Base-by-base conservation (phyloP, 2,113 vertebrate genomes). In the Noturus placidus region DNA sequence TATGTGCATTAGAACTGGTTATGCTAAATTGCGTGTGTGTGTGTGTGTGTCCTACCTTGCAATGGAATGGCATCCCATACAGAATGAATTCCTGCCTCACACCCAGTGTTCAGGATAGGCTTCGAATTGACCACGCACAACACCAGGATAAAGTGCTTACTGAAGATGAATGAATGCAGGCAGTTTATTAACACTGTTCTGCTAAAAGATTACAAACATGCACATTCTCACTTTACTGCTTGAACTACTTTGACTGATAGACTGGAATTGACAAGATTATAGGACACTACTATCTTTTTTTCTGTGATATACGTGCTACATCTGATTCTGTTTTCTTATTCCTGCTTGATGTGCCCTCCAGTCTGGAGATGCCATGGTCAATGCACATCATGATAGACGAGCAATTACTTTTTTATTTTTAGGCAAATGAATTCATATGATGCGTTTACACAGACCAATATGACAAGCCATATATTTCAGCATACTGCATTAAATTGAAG, bases 291-390 rank as follows among this genome's bases (percentile, higher is more conserved):
- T 59, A 38, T 81, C 5, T 52, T 20, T 52, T 6, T 1, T 1
- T 8, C 11, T 1, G 46, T 33, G 35, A 65, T 84, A 54, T 70
- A 70, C 30, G 19, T 35, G 9, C n/a, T 57, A 80, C 54, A 80
- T 35, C 57, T 17, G 30, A 57, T 80, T 57, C 35, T 57, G 30
- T 70, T 69, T 69, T 59, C 35, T 38, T 30, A 25, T 69, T 65
- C n/a, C 25, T 10, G n/a, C 63, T 83, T 52, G 27, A 83, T 46
- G 15, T 46, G 11, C 56, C 38, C 35, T 77, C 10, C 2, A n/a
- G 33, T 77, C 38, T 86, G 35, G 17, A 85, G 54, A 77, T 85
- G 42, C 59, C 25, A 52, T 65, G 76, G 33, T 65, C 74, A 67
- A 4, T 8, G 25, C 20, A 63, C 42, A 54, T 59, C 19, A 80